phyloP scores from a whole-genome alignment of 2,888 invertebrate species.

The Orthonychiurus folsomi region DNA sequence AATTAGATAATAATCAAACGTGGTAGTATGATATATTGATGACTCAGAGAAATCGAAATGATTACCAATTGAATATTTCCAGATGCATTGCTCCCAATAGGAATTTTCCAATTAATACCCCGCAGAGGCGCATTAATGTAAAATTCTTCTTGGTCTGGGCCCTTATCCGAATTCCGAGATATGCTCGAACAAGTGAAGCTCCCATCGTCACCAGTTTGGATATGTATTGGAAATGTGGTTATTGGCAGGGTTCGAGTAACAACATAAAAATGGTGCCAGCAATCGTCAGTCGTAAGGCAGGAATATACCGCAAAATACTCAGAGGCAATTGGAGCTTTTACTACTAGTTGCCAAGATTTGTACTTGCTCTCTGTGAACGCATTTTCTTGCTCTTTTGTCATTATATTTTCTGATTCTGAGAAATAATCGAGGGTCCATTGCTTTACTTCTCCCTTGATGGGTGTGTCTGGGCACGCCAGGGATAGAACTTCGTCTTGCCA shows the following conservation, averaged over 20 bases:
- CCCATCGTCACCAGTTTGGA: background rate
- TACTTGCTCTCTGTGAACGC: too few species aligned
- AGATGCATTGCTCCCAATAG: background rate
- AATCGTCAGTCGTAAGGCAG: background rate
- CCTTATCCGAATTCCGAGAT: background rate
- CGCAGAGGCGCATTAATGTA: background rate
- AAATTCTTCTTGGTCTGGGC: background rate
- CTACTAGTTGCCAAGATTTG: too few species aligned
- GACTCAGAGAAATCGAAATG: too few species aligned
- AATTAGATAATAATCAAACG: too few species aligned
- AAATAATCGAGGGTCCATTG: background rate
- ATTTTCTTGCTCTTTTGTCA: too few species aligned
- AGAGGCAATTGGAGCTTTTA: too few species aligned
- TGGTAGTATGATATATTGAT: too few species aligned
- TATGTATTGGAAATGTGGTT: background rate
- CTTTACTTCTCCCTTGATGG: background rate
- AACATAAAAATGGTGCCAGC: background rate
- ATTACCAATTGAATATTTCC: too few species aligned
- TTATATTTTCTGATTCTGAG: too few species aligned
- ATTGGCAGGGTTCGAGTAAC: background rate
- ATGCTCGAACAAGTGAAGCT: background rate
- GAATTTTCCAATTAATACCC: background rate
- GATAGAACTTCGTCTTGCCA: background rate
- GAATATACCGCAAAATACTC: background rate
- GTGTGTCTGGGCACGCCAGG: background rate